A percentile compares a stretch with the other conserved stretches of the same genome.
phyloP scores from a whole-genome alignment of 37 sponge, comb jelly and placozoan genomes.

The Agelas oroides region DNA sequence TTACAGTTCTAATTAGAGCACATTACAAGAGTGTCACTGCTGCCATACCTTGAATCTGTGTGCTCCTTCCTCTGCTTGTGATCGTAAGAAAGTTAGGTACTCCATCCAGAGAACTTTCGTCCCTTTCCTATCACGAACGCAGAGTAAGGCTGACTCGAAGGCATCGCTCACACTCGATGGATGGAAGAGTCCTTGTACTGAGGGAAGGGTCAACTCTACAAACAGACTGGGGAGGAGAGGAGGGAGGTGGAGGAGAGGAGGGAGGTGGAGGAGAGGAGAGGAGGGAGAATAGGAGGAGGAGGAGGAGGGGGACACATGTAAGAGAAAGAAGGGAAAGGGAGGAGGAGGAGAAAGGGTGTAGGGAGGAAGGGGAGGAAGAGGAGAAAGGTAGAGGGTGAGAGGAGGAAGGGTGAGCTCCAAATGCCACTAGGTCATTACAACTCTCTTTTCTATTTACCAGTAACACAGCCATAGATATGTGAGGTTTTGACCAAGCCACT shows the following conservation, averaged over 20 bases:
- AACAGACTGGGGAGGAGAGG: conserved; percentile 25
- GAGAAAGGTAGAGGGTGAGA: too few species aligned
- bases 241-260: too few species aligned
- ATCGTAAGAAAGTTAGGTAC: conserved; percentile 32
- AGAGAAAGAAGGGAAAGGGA: too few species aligned
- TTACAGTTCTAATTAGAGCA: too few species aligned
- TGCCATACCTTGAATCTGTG: neutral
- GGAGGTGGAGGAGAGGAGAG: too few species aligned
- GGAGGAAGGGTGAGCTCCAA: too few species aligned
- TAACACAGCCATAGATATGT: conserved; percentile 52
- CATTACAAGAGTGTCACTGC: too few species aligned
- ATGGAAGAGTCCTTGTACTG: neutral
- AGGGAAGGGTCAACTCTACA: conserved; percentile 23
- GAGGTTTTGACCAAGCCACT: conserved; percentile 3
- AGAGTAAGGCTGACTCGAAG: conserved; percentile 55
- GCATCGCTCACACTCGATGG: conserved; percentile 38
- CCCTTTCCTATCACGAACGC: conserved; percentile 4
- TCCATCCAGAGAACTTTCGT: conserved; percentile 34
- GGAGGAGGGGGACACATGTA: too few species aligned
- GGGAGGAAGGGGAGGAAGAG: too few species aligned
- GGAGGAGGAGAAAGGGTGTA: too few species aligned
- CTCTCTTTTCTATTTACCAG: too few species aligned
- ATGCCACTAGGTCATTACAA: too few species aligned
- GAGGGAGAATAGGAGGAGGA: neutral
- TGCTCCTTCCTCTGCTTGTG: neutral